Evolutionary conservation across 2,113 vertebrate genomes (phyloP).

Genomic region (Phylloscopus trochilus): DNA sequence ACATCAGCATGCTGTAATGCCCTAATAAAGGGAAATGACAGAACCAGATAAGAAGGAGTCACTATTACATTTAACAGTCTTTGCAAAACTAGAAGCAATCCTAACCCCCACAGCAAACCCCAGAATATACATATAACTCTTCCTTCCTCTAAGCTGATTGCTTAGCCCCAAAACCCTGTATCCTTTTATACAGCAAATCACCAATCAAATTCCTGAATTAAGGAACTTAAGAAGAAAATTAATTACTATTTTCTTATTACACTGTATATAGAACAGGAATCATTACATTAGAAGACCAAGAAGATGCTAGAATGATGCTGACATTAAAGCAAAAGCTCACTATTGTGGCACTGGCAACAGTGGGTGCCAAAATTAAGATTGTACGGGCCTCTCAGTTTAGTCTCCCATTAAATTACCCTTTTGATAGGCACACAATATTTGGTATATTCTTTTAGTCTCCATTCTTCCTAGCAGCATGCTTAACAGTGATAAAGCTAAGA

Average conservation of each 20-base stretch:
- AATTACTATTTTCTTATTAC: background rate
- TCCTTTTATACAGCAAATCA: background rate
- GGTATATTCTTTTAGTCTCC: background rate
- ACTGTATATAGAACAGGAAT: background rate
- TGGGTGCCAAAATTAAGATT: background rate
- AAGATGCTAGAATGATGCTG: background rate
- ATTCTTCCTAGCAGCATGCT: background rate
- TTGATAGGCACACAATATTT: background rate
- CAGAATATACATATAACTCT: background rate
- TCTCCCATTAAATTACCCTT: background rate
- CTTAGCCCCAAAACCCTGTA: background rate
- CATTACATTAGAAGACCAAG: background rate
- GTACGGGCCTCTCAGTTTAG: background rate
- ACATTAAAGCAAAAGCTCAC: background rate
- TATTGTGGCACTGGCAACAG: background rate
- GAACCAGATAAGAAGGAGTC: background rate
- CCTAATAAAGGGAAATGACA: conserved; percentile 66
- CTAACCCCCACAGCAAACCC: background rate
- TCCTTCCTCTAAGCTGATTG: background rate
- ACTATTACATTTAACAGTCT: background rate
- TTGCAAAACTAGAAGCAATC: conserved; percentile 16
- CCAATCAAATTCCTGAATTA: background rate
- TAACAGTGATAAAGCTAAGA: background rate
- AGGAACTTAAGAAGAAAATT: background rate
- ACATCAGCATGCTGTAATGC: conserved; percentile 90